Evolutionary conservation across 2,888 invertebrate genomes (phyloP), one percentile per base, ranked within the genome.

Genomic region (Polydesmus complanatus): DNA sequence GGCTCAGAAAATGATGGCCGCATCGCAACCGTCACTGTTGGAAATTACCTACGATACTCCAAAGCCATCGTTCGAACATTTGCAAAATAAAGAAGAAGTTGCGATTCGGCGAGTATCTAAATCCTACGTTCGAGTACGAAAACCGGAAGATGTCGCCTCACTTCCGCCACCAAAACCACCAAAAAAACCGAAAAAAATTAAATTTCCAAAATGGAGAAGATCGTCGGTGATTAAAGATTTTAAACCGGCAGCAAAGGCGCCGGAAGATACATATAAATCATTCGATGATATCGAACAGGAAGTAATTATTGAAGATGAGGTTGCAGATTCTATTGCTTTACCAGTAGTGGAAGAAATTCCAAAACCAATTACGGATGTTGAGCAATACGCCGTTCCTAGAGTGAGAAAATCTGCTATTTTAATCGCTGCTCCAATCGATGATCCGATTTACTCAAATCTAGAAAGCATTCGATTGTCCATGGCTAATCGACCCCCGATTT

Each of bases 21-120:
- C 54, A 19, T 59, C 59, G 1, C 59, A 59, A 22, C 59, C 59
- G 19, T 25, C 54, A 27, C 51, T 50, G n/a, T 18, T 59, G 37
- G 59, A 59, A 23, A 22, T 47, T n/a, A 59, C 47, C n/a, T 59
- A 59, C 23, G 59, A 59, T 18, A 19, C 37, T 21, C 54, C 54
- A 2, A 19, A 11, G 21, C 21, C 59, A 14, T 18, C 54, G 18
- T 51, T 23, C 11, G 51, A 21, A 8, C 8, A 37, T 37, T 37
- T 37, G 37, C 8, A 27, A 37, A n/a, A 50, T 54, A 21, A 54
- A 51, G n/a, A 11, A 1, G 37, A 27, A 21, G 54, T n/a, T 14
- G 21, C 54, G 19, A 37, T 22, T 19, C 22, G 59, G 1, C n/a
- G 59, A 59, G 22, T 18, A 2, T 54, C 59, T 21, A 53, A 26